Evolutionary conservation across 2,797 vertebrate species (phyloP), one percentile per base, ranked within the genome.

Genomic region (Rhynchotus rufescens): DNA sequence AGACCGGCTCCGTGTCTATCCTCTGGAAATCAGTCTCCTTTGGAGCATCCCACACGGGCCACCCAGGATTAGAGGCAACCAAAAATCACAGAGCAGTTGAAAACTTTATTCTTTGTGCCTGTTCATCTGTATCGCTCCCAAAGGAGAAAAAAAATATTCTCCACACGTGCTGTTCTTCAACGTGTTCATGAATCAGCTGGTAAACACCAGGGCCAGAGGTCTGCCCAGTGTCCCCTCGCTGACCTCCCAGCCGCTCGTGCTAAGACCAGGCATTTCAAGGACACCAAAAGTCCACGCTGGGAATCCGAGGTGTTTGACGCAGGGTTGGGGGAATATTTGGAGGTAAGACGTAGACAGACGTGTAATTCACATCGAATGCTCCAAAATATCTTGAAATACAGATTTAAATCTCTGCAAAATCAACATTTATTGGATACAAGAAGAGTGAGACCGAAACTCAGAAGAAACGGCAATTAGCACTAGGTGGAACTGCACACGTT

Each of bases 381-480:
- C 3, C 22, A 91, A 84, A 80, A 65, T 56, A 71, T 42, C 51
- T 78, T 83, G 78, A 91, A 88, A 93, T 64, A 91, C 36, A 91
- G 56, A 76, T 80, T 92, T 75, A 88, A 94, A 80, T 62, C 86
- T 56, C 62, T 12, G 13, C n/a, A 69, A 44, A 83, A 83, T 67
- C 86, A 88, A 80, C 51, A 76, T 76, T 76, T 85, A 83, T 49
- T 77, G 47, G 80, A 73, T 69, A 54, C 36, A 86, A 82, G 38
- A 80, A 62, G 92, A 92, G 90, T 60, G 59, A 66, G 38, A 28
- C 61, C 92, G 82, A 86, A 94, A 69, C 77, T 30, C 20, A 89
- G 77, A 86, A 64, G 84, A 90, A 85, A 96, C 91, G 56, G 61
- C 81, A 91, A 80, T 95, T 86, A 94, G 42, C 54, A 64, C 59